Evolutionary conservation across 2,113 vertebrate species (phyloP), one percentile per base, ranked within the genome.

Genomic region (Tychaedon coryphoeus): DNA sequence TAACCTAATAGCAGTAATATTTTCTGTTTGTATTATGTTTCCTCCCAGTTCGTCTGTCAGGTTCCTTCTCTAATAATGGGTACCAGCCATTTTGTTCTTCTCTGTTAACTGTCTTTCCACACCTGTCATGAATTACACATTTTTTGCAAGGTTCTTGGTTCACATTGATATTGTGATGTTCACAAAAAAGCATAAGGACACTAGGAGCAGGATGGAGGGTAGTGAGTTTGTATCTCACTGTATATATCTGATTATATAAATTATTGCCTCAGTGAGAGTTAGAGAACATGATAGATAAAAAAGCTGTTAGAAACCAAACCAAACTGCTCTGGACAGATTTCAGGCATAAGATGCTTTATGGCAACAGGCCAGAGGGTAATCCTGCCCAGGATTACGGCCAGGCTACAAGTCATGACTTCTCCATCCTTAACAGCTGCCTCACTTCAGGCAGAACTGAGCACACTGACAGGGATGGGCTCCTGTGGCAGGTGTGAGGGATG

Each of bases 1-100:
- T 71, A 28, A 72, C 15, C 54, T 73, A 61, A 18, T 81, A 72
- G 26, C 74, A 66, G 25, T 45, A 48, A 33, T 60, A 22, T 60
- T 85, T 94, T 92, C 53, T 83, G 33, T 82, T 82, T 93, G 33
- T 65, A 5, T 77, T 77, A 6, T n/a, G 71, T 70, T 86, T 93
- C 29, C 10, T 86, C 29, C 4, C 31, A n/a, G 15, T 58, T 53
- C 34, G 11, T 57, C 73, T 76, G 36, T 34, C 70, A 76, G 26
- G 7, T 71, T 85, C 40, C 42, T 65, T 73, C 67, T 10, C 71
- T 80, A 65, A 61, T 69, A 62, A 58, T 16, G 5, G 23, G 50
- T 81, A 28, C 17, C 26, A 86, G 18, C 31, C 43, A 47, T 85
- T 33, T 70, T 92, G 31, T 53, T 88, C 57, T 85, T 76, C 31